Base-by-base conservation (phyloP, 2,888 invertebrate species). In the Malachius bipustulatus region DNA sequence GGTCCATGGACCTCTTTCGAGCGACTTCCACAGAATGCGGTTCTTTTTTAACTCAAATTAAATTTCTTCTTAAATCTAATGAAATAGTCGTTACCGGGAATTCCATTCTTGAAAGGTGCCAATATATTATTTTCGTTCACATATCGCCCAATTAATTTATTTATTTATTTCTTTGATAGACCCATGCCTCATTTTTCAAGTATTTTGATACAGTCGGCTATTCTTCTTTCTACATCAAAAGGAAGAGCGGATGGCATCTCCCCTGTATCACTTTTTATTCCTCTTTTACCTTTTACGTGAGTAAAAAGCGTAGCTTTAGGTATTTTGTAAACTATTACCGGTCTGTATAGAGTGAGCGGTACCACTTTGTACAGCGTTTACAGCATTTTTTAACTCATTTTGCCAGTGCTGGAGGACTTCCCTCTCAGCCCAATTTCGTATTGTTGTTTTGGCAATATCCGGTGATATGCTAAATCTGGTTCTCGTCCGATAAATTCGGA, bases 1-100 rank as follows among this genome's bases (percentile, higher is more conserved):
- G 35, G 15, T 40, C 40, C 32, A 40, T 4, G 12, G 26, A 38
- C 13, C 19, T 40, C 37, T 42, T 40, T 31, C 40, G 15, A 4
- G 36, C 32, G 12, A 36, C 35, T 38, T 42, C 37, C 26, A 38
- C 41, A 10, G 24, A 8, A 35, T 40, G 40, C 15, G 35, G 33
- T 29, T 40, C 32, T 19, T 28, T 28, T 28, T 11, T 28, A 11
- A 28, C 29, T 28, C 11, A 28, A n/a, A n/a, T 28, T 28, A 28
- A 28, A 28, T 10, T 8, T 11, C 11, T 28, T 28, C 29, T 8
- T 28, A 11, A 28, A 28, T n/a, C 29, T 4, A 28, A 28, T 11
- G 10, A 28, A 28, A 11, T 28, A 10, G 29, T 28, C 29, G 29
- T 28, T 28, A 4, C 29, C 29, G 12, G 10, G 29, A 28, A 28